Evolutionary conservation across 2,797 vertebrate genomes (phyloP).

Genomic region (Sarcoramphus papa): DNA sequence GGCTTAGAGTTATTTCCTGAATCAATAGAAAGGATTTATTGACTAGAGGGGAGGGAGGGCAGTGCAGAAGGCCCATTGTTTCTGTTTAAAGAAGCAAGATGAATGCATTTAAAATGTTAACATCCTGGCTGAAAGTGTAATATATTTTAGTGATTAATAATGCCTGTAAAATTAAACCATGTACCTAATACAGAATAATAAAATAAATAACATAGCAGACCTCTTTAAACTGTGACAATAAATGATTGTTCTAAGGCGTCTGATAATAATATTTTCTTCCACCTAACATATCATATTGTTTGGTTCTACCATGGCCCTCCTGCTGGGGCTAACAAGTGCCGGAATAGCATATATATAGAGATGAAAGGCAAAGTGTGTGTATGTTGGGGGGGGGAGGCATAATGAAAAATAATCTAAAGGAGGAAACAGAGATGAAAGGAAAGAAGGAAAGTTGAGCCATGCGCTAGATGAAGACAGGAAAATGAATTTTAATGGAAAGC

Average conservation of each 20-base stretch:
- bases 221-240: slow-evolving; percentile 40
- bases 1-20: slow-evolving; percentile 65
- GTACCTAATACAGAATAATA: slow-evolving; percentile 39
- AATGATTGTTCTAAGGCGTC: slow-evolving; percentile 14
- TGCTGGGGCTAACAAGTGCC: slow-evolving; percentile 52
- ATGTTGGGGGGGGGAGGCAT: slow-evolving; percentile 11
- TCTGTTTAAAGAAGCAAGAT: slow-evolving; percentile 66
- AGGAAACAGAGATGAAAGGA: slow-evolving; percentile 45
- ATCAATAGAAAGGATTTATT: slow-evolving; percentile 71
- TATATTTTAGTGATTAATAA: slow-evolving; percentile 66
- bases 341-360: slow-evolving; percentile 38
- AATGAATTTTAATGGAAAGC: slow-evolving; percentile 38
- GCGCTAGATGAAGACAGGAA: background rate
- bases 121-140: slow-evolving; percentile 44
- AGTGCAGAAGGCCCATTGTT: slow-evolving; percentile 59
- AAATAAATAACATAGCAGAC: slow-evolving; percentile 45
- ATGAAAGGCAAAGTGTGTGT: slow-evolving; percentile 47
- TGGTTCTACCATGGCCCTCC: slow-evolving; percentile 48
- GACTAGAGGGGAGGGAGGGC: slow-evolving; percentile 43
- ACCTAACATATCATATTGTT: slow-evolving; percentile 55
- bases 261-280: slow-evolving; percentile 57
- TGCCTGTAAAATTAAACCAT: slow-evolving; percentile 68
- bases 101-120: slow-evolving; percentile 71
- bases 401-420: slow-evolving; percentile 55
- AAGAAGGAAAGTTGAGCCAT: slow-evolving; percentile 33